Evolutionary conservation across 2,113 vertebrate genomes (phyloP).

Genomic region (Elaphurus davidianus): DNA sequence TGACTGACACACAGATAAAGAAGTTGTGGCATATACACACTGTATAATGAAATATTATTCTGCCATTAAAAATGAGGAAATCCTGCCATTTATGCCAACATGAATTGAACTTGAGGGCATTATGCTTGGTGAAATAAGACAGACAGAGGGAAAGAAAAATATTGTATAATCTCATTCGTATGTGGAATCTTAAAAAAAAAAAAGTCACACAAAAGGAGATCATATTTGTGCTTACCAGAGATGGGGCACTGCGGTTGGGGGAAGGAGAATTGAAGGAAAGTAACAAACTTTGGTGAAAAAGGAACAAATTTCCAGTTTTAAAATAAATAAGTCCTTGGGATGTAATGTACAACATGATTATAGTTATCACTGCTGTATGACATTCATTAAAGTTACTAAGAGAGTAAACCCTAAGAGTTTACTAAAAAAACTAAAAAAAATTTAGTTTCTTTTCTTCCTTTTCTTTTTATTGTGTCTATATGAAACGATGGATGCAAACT

Average conservation of each 20-base stretch:
- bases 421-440: not conserved
- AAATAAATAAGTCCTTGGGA: not conserved
- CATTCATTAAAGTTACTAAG: not conserved
- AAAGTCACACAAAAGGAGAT: not conserved
- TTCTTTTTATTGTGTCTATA: not conserved
- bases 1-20: not conserved
- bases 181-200: not conserved
- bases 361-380: not conserved
- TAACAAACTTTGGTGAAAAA: not conserved
- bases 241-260: not conserved
- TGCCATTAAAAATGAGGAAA: not conserved
- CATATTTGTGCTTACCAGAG: not conserved
- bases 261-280: not conserved
- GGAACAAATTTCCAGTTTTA: not conserved
- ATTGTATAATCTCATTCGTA: not conserved
- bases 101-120: not conserved
- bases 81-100: not conserved
- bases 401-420: not conserved
- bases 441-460: not conserved
- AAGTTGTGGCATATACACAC: not conserved
- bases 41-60: not conserved
- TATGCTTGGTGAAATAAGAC: not conserved
- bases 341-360: not conserved
- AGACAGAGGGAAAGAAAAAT: not conserved
- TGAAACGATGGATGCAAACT: not conserved